phyloP scores from a whole-genome alignment of 2,113 vertebrate genomes.

The Lagopus leucura region DNA sequence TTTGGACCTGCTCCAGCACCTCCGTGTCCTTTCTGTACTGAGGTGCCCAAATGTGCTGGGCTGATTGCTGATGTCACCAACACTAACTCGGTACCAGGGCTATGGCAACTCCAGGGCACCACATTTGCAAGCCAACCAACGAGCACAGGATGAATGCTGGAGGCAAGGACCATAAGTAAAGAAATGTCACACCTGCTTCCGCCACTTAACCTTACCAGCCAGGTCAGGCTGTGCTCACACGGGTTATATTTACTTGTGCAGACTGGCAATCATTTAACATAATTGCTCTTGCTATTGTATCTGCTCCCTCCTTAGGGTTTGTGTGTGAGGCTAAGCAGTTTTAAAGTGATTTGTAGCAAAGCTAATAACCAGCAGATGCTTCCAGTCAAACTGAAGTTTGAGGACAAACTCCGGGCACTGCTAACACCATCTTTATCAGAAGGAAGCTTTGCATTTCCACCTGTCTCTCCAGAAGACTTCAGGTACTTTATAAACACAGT shows the following conservation, averaged over 20 bases:
- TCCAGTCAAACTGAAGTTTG: not conserved
- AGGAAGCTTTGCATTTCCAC: not conserved
- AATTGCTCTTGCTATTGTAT: not conserved
- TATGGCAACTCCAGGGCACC: not conserved
- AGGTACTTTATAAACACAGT: not conserved
- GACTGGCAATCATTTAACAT: conserved; percentile 3
- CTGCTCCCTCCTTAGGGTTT: not conserved
- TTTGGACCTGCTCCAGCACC: too few species aligned
- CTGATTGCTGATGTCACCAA: not conserved
- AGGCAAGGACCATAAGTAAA: not conserved
- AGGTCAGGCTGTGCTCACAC: not conserved
- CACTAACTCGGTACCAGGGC: not conserved
- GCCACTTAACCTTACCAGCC: not conserved
- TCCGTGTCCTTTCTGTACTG: too few species aligned
- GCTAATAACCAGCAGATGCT: not conserved
- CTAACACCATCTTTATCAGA: not conserved
- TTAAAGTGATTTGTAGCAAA: not conserved
- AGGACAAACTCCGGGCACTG: not conserved
- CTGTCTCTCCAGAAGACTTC: not conserved
- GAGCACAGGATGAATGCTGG: accelerated
- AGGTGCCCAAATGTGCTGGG: not conserved
- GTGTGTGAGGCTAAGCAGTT: not conserved
- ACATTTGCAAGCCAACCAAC: accelerated
- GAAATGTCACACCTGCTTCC: not conserved
- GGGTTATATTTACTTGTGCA: not conserved